Evolutionary conservation across 2,888 invertebrate genomes (phyloP).

Genomic region (Ditylenchus weischeri): DNA sequence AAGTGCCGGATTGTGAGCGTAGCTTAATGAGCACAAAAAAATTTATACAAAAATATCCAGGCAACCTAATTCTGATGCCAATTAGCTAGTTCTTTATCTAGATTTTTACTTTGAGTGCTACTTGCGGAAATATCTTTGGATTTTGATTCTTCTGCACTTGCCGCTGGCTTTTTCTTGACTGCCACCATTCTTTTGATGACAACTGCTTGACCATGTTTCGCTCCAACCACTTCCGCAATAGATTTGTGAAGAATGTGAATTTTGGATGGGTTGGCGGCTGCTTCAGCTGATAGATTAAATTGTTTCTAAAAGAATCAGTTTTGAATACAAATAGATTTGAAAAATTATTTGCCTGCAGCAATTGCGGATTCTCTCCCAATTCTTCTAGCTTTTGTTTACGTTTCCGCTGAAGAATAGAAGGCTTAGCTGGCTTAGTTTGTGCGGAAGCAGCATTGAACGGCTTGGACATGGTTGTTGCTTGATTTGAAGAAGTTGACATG

Average conservation of each 20-base stretch:
- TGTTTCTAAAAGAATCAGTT: no score
- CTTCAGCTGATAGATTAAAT: no score
- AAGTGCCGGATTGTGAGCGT: no score
- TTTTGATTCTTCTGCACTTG: no score
- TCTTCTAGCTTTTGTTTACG: slow-evolving; percentile 16
- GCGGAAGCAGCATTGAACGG: not conserved
- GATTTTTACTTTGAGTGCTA: no score
- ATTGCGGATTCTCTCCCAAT: slow-evolving; percentile 6
- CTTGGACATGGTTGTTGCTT: not conserved
- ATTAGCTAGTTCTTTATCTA: no score
- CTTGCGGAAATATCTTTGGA: no score
- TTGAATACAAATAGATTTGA: no score
- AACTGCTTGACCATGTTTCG: slow-evolving; percentile 28
- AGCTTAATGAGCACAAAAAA: no score
- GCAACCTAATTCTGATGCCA: no score
- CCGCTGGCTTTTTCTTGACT: not conserved
- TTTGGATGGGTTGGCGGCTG: slow-evolving; percentile 10
- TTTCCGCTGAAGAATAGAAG: slow-evolving; percentile 27
- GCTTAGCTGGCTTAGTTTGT: slow-evolving; percentile 15
- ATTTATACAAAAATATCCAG: no score
- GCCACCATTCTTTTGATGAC: slow-evolving; percentile 20
- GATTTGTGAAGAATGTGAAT: slow-evolving; percentile 22
- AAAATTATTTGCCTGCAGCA: slow-evolving; percentile 7
- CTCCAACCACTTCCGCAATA: slow-evolving; percentile 29
- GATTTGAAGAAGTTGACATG: not conserved